Conservation (phyloP, 2,797 vertebrate genomes). For the Epinephelus awoara region DNA sequence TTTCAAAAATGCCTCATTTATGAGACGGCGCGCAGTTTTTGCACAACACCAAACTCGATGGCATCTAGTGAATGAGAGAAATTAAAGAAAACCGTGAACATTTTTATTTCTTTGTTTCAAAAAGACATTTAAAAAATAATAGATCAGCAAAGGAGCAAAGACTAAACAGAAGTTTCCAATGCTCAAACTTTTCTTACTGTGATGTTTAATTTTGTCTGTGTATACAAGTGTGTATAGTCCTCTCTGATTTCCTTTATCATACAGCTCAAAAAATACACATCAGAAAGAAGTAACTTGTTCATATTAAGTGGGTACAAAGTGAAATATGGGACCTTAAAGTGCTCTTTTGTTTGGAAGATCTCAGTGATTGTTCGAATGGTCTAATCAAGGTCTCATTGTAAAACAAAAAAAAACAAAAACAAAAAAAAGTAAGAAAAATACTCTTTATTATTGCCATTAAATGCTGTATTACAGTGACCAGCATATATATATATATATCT, state of each 20-base stretch:
- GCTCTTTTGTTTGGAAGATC: conserved; percentile 63
- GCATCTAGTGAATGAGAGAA: conserved; percentile 45
- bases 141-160: conserved; percentile 46
- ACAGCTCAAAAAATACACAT: conserved; percentile 53
- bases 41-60: conserved; percentile 71
- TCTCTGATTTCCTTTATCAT: conserved; percentile 71
- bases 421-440: conserved; percentile 58
- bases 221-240: conserved; percentile 77
- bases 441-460: conserved; percentile 73
- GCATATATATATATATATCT: conserved; percentile 79
- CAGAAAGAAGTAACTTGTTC: conserved; percentile 59
- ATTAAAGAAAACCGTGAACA: conserved; percentile 28
- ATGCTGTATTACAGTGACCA: conserved; percentile 88
- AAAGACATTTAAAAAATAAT: conserved; percentile 40
- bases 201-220: conserved; percentile 74
- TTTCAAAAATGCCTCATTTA: conserved; percentile 48
- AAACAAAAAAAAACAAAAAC: conserved; percentile 36
- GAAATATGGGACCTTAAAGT: conserved; percentile 64
- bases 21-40: conserved; percentile 71
- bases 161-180: conserved; percentile 45
- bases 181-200: conserved; percentile 68
- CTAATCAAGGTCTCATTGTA: conserved; percentile 63
- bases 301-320: conserved; percentile 64
- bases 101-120: conserved; percentile 62
- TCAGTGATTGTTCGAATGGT: conserved; percentile 53